Conservation (phyloP, 2,797 vertebrate genomes). For the Mionectes olivaceus region DNA sequence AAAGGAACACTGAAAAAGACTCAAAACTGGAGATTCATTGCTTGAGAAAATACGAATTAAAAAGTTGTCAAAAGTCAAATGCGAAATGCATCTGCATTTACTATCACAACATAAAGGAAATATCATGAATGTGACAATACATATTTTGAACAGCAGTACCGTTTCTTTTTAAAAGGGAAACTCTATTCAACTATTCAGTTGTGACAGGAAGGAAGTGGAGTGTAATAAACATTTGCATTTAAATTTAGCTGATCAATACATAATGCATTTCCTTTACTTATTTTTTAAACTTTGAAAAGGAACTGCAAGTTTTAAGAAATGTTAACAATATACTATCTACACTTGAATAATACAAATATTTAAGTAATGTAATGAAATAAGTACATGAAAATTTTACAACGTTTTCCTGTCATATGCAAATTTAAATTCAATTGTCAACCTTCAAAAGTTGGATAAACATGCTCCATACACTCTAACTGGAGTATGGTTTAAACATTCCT, state of each 20-base stretch:
- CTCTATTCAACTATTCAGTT: background rate
- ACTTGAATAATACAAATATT: background rate
- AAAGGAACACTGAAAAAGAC: background rate
- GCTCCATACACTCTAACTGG: background rate
- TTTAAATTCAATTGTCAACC: background rate
- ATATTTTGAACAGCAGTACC: background rate
- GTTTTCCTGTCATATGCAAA: background rate
- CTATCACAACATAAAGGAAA: background rate
- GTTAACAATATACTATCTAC: background rate
- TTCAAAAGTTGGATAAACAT: background rate
- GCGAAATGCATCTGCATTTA: background rate
- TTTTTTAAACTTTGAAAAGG: constrained; percentile 17
- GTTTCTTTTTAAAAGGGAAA: background rate
- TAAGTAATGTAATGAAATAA: background rate
- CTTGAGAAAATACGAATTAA: background rate
- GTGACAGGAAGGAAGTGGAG: background rate
- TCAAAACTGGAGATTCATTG: background rate
- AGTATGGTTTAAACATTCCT: background rate
- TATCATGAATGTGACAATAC: background rate
- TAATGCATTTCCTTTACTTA: background rate
- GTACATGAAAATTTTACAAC: background rate
- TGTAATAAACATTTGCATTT: background rate
- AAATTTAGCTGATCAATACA: background rate
- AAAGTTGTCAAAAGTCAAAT: background rate
- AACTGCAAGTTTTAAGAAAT: background rate